Evolutionary conservation across 2,113 vertebrate genomes (phyloP).

Genomic region (Carlito syrichta): DNA sequence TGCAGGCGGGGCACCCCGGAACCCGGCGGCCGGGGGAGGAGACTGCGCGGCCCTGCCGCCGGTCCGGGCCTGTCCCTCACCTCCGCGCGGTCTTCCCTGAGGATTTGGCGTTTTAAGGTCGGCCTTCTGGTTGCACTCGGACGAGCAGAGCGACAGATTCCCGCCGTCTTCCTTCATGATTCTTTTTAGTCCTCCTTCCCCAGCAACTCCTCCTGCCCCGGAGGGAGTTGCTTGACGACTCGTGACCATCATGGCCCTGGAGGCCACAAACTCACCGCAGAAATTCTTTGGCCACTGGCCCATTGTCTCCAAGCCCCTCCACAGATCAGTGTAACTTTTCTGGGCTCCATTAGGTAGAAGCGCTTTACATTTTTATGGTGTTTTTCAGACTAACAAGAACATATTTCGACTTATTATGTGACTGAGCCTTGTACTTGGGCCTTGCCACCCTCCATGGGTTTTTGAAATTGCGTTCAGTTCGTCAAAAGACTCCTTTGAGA

Average conservation of each 20-base stretch:
- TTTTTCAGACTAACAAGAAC: neutral
- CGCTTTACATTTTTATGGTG: neutral
- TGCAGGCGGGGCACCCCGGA: neutral
- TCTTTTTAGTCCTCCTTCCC: neutral
- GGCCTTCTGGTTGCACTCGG: neutral
- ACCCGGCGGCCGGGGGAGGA: neutral
- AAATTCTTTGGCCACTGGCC: neutral
- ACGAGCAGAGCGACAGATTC: neutral
- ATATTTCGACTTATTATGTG: neutral
- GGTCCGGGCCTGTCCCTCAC: neutral
- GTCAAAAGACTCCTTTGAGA: neutral
- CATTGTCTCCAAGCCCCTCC: neutral
- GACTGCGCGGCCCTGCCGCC: neutral
- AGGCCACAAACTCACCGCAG: neutral
- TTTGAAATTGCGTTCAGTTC: slow-evolving; percentile 7
- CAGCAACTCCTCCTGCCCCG: fast-evolving
- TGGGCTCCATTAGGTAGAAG: neutral
- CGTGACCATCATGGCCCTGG: neutral
- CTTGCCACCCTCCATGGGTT: neutral
- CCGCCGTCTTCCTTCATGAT: too few species aligned
- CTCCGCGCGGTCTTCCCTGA: fast-evolving
- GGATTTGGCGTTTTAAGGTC: neutral
- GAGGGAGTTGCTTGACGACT: neutral
- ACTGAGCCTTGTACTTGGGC: neutral
- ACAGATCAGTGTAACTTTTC: neutral